A percentile compares a stretch with the other conserved stretches of the same genome.
phyloP scores from a whole-genome alignment of 2,797 vertebrate genomes.

The Dermochelys coriacea region DNA sequence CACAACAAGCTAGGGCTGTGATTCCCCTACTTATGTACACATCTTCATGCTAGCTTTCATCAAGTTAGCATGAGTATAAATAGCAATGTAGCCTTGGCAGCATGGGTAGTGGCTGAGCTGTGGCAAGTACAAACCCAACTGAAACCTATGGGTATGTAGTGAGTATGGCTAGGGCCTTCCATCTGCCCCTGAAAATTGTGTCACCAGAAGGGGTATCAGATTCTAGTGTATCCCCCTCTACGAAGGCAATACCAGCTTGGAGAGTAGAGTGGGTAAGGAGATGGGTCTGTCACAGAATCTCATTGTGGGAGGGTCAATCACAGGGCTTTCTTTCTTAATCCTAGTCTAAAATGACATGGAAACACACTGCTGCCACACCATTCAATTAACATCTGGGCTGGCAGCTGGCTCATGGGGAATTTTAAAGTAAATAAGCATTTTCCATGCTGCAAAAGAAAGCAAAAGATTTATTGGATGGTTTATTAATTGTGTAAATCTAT shows the following conservation, averaged over 20 bases:
- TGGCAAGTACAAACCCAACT: too few relatives aligned
- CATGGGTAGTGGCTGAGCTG: too few relatives aligned
- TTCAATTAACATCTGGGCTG: not conserved
- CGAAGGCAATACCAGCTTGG: not conserved
- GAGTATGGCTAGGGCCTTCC: not conserved
- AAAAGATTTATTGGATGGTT: not conserved
- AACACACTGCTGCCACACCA: not conserved
- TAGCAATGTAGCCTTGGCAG: too few relatives aligned
- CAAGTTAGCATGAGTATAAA: too few relatives aligned
- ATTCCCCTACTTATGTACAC: too few relatives aligned
- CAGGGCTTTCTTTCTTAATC: not conserved
- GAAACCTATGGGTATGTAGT: too few relatives aligned
- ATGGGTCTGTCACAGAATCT: not conserved
- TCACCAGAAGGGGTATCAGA: not conserved
- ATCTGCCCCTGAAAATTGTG: not conserved
- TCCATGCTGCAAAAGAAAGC: not conserved
- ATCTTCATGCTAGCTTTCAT: too few relatives aligned
- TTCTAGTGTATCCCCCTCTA: not conserved
- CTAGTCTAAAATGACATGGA: not conserved
- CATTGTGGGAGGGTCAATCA: not conserved
- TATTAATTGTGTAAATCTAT: not conserved
- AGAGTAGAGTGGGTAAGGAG: not conserved
- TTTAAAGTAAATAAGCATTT: not conserved
- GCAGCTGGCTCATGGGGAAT: not conserved
- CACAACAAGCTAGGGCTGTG: too few relatives aligned